Evolutionary conservation across 1,140 invertebrate species (phyloP).

Genomic region (Centruroides vittatus): DNA sequence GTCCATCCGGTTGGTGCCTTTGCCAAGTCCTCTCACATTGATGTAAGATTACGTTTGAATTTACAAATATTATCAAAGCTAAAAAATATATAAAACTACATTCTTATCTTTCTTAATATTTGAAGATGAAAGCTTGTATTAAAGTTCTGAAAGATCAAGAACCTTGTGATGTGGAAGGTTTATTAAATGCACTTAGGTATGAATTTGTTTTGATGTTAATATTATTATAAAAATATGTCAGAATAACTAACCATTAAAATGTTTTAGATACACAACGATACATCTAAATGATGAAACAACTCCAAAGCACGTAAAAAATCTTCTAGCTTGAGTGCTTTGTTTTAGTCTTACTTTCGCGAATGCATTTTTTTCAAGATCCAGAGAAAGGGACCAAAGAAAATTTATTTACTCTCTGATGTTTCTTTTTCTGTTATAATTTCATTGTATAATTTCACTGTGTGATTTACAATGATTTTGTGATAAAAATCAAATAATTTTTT

Average conservation of each 20-base stretch:
- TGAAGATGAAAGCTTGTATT: slow-evolving; percentile 52
- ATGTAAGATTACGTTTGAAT: slow-evolving; percentile 40
- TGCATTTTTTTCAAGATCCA: too few species aligned
- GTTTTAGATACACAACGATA: slow-evolving; percentile 66
- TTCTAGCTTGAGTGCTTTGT: slow-evolving; percentile 41
- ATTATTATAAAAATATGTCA: not conserved
- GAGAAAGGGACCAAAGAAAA: too few species aligned
- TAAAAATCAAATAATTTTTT: too few species aligned
- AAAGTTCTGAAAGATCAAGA: slow-evolving; percentile 76
- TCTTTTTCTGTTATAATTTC: too few species aligned
- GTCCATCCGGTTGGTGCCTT: slow-evolving; percentile 88
- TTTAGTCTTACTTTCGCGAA: too few species aligned
- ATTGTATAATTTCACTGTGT: too few species aligned
- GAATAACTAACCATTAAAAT: not conserved
- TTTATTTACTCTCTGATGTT: too few species aligned
- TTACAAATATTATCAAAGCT: not conserved
- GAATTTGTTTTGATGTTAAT: not conserved
- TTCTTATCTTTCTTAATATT: not conserved
- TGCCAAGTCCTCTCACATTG: slow-evolving; percentile 74
- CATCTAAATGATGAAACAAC: slow-evolving; percentile 84
- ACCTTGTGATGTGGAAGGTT: slow-evolving; percentile 63
- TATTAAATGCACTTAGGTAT: slow-evolving; percentile 67
- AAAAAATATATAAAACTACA: not conserved
- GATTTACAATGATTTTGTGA: too few species aligned
- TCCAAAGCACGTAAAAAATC: slow-evolving; percentile 71